These are phyloP conservation scores for Dermochelys coriacea DNA, from an alignment of 2,797 vertebrate species.

Conservation along the genomic window DNA sequence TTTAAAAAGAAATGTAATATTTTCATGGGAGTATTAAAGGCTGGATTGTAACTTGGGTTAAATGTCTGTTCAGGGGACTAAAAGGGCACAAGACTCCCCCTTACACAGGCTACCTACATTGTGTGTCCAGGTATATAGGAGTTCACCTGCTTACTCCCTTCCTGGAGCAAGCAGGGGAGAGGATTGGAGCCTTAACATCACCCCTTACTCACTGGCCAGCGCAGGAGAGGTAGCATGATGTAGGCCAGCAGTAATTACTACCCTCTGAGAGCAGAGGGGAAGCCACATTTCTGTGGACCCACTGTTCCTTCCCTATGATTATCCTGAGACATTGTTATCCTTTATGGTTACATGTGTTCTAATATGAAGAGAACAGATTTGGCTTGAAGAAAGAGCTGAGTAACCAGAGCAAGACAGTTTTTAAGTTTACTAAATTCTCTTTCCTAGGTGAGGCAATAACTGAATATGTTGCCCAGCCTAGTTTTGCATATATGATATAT, in stretches of 20 bases:
- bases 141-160: no score
- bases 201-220: background rate
- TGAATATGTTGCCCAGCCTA: background rate
- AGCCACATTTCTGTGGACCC: background rate
- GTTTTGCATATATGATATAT: background rate
- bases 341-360: background rate
- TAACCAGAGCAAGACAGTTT: background rate
- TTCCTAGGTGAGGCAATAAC: background rate
- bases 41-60: background rate
- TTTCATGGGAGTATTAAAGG: background rate
- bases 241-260: background rate
- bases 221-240: background rate
- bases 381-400: background rate
- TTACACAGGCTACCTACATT: background rate
- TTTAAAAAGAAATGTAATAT: slow-evolving; percentile 80
- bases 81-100: background rate
- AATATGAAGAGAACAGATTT: background rate
- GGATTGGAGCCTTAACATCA: background rate
- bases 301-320: background rate
- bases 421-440: background rate
- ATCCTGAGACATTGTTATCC: background rate
- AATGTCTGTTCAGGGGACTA: no score
- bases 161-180: background rate
- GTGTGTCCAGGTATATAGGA: no score
- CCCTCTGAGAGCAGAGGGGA: background rate